phyloP scores from a whole-genome alignment of 37 sponge, comb jelly and placozoan genomes.

The Chondrilla cf. caribensis region DNA sequence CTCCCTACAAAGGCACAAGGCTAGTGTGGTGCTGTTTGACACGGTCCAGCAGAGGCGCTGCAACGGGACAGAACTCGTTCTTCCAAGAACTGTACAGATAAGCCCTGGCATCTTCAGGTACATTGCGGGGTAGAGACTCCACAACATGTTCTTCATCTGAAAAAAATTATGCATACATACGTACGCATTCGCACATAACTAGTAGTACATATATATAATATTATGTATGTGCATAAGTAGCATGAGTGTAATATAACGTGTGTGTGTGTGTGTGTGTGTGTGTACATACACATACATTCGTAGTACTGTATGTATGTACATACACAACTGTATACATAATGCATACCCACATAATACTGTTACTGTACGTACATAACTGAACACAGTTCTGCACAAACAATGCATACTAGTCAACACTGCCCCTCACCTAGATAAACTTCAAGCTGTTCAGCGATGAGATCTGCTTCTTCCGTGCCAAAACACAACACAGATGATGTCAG shows the following conservation, averaged over 20 bases:
- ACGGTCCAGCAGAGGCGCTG: conserved; percentile 38
- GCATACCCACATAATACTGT: too few species aligned
- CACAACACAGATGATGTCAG: conserved; percentile 33
- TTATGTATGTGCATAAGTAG: neutral
- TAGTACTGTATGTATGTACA: too few species aligned
- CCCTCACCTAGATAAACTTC: conserved; percentile 51
- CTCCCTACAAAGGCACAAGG: conserved; percentile 26
- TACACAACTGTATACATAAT: too few species aligned
- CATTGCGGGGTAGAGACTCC: neutral
- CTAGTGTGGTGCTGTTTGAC: conserved; percentile 29
- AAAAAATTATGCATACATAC: too few species aligned
- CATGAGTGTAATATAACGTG: neutral
- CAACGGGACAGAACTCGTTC: conserved; percentile 71
- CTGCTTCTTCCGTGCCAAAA: conserved; percentile 61
- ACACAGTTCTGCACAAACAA: too few species aligned
- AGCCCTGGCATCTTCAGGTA: conserved; percentile 6
- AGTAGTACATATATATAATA: too few species aligned
- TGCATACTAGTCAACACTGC: too few species aligned
- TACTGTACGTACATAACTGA: too few species aligned
- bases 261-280: neutral
- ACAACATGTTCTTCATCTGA: conserved; percentile 28
- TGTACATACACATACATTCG: too few species aligned
- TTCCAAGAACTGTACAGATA: conserved; percentile 38
- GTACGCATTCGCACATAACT: too few species aligned
- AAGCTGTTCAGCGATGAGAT: conserved; percentile 50